Evolutionary conservation across 2,113 vertebrate species (phyloP), one percentile per base, ranked within the genome.

Genomic region (Danionella cerebrum): DNA sequence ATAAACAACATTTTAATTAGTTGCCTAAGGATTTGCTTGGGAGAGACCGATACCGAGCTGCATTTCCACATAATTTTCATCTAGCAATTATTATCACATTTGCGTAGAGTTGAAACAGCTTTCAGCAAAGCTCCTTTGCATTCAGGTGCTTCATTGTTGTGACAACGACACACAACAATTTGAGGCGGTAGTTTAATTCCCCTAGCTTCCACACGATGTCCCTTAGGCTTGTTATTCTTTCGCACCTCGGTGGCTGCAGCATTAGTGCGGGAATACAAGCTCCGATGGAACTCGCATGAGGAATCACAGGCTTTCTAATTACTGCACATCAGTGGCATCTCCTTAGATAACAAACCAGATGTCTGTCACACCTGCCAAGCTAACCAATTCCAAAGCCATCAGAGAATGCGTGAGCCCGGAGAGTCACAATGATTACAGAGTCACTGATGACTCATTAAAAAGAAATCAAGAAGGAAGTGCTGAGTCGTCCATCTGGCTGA

Each of bases 1-100:
- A 19, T 58, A 51, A 62, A 60, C 9, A 27, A 44, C 25, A n/a
- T 52, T 70, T 70, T 53, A 62, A 70, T 69, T 53, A 33, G 33
- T 18, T 42, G 47, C 67, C 57, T 25, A 9, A 4, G 55, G 54
- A 22, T 19, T 14, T 14, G 25, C 47, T 44, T 38, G 41, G 25
- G 54, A 69, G 13, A 27, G 38, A 42, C 22, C 33, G 5, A 50
- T 24, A 47, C 29, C 2, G 10, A 50, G 42, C 36, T 59, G 58
- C 41, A 35, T 11, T 69, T 48, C 38, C 66, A 38, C 42, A 68
- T 38, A 41, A 51, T 27, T 69, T 69, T 36, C 35, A 59, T 69
- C 29, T 1, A 33, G 10, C 44, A 48, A 69, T 51, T 60, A 60
- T 41, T 69, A 39, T 39, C 33, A 69, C 67, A 51, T 41, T 60